Base-by-base conservation (phyloP, 2,888 invertebrate species). In the Epirrita christyi region DNA sequence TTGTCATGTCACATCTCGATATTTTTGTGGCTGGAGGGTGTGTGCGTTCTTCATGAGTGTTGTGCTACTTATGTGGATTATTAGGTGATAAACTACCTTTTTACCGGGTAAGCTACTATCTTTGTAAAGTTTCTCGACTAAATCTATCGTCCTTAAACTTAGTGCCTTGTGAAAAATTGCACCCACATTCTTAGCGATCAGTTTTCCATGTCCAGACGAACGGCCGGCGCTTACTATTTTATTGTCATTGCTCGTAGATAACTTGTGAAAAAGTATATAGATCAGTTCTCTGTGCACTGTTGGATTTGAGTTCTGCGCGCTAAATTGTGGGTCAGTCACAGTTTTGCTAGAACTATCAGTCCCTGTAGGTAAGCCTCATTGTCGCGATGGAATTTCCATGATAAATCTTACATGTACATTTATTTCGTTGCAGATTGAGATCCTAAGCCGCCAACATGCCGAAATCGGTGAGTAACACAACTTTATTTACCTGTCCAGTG, bases 371-470 rank as follows among this genome's bases (percentile, higher is more conserved):
- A 75, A 75, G 74, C 70, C 68, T 68, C 71, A 74, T 70, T 67
- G 64, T 69, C 71, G 66, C 66, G 60, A 63, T 75, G 77, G 72
- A 78, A 75, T 75, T 77, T 70, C 70, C 70, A 68, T 75, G 68
- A 68, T 69, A 70, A 65, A 73, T 76, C 76, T 80, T 71, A 80
- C 64, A 78, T 75, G 66, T 70, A 68, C 68, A 81, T 55, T 81
- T 78, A 68, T 74, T 41, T 73, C 57, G 52, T 92, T 91, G 61
- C 91, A 92, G 92, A 92, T 92, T 83, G 87, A 84, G 80, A 88
- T 86, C 85, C 86, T 75, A 82, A 86, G 78, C 83, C 85, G 83
- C 83, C 92, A 94, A 93, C 85, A 93, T 94, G 93, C 94, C 93
- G 85, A 94, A 94, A 93, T 93, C 94, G 86, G 94, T 94, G 80